Evolutionary conservation across 2,888 invertebrate species (phyloP), one percentile per base, ranked within the genome.

Genomic region (Argyresthia albistria): DNA sequence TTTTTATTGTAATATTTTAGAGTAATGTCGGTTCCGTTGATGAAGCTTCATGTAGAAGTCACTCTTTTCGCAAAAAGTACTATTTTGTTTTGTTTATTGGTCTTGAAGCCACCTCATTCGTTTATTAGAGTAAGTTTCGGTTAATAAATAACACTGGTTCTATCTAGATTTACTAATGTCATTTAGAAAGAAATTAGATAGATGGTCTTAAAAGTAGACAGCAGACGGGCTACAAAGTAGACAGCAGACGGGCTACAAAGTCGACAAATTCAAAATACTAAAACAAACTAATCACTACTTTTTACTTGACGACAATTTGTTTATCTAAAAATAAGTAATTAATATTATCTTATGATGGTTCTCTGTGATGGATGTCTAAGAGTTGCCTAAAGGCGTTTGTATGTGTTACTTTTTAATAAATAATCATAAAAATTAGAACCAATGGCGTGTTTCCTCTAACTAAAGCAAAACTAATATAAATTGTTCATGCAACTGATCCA

Each of bases 21-120:
- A 60, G 58, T 64, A 57, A 43, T 43, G 43, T 51, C 35, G 57
- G 67, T 65, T 59, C 61, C 60, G 58, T 11, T 61, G 70, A 51
- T 12, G 12, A 43, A 73, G 74, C 64, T 57, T 75, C 61, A 60
- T 72, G 71, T 75, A 74, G 25, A 25, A 70, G 70, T 79, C 64
- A 70, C 69, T 65, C 2, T 25, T 73, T 70, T 65, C 63, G 64
- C 70, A 73, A 66, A 50, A 1, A 43, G n/a, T 11, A 2, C 15
- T 15, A 25, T 50, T 42, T 50, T 36, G n/a, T 7, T 35, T 25
- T 50, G 25, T 50, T 35, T 47, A 47, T 35, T 47, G 47, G 11
- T 39, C 39, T 39, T 39, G 10, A 39, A 11, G 39, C 9, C n/a
- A n/a, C n/a, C n/a, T 4, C n/a, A 39, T 39, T 25, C 2, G 25